These are phyloP conservation scores for Athalia cordata DNA, from an alignment of 2,888 invertebrate genomes.

Conservation along the genomic window DNA sequence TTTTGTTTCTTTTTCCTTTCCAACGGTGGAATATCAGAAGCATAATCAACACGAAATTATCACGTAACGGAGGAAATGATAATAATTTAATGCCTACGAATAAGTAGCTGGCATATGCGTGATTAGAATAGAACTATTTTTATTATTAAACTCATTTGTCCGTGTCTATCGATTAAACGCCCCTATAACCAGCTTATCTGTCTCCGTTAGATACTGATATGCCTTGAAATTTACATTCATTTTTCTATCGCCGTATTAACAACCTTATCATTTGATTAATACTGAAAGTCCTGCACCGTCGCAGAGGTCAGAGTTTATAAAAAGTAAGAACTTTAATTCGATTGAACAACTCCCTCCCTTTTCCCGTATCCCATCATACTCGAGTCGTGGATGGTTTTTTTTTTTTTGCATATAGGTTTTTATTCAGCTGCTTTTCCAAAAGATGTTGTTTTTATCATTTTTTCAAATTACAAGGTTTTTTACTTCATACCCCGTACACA, in stretches of 20 bases:
- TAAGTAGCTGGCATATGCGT: background rate
- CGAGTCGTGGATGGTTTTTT: too few species aligned
- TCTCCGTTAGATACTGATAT: constrained; percentile 22
- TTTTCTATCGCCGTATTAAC: background rate
- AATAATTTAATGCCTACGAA: too few species aligned
- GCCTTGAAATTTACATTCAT: constrained; percentile 31
- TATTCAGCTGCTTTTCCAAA: too few species aligned
- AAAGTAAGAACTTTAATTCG: background rate
- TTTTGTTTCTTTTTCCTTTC: too few species aligned
- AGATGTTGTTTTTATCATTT: too few species aligned
- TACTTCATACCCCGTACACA: too few species aligned
- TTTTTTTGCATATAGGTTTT: too few species aligned
- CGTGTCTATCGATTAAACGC: constrained; percentile 41
- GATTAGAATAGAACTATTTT: constrained; percentile 22
- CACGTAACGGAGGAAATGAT: too few species aligned
- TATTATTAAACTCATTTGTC: constrained; percentile 32
- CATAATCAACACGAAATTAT: too few species aligned
- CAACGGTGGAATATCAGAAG: too few species aligned
- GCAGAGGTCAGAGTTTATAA: constrained; percentile 13
- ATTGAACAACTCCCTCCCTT: background rate
- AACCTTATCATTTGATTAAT: constrained; percentile 33
- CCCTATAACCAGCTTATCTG: constrained; percentile 1
- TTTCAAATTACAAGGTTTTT: too few species aligned
- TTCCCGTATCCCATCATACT: too few species aligned
- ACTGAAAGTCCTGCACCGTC: background rate